A percentile compares a stretch with the other conserved stretches of the same genome.
Conservation (phyloP, 1,140 invertebrate genomes). For the Eriocheir sinensis region DNA sequence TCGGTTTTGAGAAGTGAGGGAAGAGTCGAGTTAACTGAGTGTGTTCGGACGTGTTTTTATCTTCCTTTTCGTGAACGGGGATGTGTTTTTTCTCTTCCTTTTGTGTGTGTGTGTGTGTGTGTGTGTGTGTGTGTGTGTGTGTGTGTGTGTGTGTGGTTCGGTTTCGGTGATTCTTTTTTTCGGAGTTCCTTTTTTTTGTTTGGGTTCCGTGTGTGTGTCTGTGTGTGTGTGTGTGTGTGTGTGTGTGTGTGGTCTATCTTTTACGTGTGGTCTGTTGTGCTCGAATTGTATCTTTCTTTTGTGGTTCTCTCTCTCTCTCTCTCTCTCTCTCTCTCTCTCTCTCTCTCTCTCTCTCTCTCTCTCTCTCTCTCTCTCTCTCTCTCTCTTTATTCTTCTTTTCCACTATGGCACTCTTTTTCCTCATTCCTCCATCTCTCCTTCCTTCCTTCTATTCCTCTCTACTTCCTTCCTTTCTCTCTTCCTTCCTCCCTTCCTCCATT, state of each 20-base stretch:
- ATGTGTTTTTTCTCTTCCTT: background rate
- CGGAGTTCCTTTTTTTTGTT: too few species aligned
- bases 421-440: background rate
- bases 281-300: background rate
- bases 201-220: background rate
- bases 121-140: background rate
- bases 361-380: background rate
- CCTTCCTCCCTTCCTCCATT: background rate
- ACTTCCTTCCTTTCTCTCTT: background rate
- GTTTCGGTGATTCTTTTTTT: too few species aligned
- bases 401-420: background rate
- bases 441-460: background rate
- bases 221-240: background rate
- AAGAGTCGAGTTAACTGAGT: background rate
- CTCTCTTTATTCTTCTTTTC: background rate
- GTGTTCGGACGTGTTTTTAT: background rate
- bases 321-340: background rate
- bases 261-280: background rate
- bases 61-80: background rate
- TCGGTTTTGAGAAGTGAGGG: background rate
- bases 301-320: slow-evolving; percentile 27
- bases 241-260: background rate
- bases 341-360: background rate
- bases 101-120: background rate
- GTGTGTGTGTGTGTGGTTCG: too few species aligned